Conservation (phyloP, 2,888 invertebrate species). For the Acanthosepion pharaonis region DNA sequence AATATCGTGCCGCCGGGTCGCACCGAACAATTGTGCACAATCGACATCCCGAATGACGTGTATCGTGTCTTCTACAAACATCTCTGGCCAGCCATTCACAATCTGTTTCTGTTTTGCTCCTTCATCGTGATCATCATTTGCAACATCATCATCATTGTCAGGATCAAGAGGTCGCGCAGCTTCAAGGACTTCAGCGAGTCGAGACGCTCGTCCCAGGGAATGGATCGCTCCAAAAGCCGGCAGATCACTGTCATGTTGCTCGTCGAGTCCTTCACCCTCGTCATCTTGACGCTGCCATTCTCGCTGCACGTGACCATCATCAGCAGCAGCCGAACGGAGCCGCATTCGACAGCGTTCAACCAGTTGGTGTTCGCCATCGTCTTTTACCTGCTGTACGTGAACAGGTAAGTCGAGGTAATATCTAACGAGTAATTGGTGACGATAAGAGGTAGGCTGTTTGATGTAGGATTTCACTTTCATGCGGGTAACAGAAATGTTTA, state of each 20-base stretch:
- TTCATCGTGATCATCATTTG: conserved; percentile 60
- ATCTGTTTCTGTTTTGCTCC: conserved; percentile 57
- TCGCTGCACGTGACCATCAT: conserved; percentile 57
- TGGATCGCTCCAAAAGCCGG: conserved; percentile 50
- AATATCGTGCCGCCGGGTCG: conserved; percentile 51
- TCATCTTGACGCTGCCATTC: conserved; percentile 63
- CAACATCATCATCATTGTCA: conserved; percentile 60
- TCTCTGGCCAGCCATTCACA: conserved; percentile 61
- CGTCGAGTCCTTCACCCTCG: conserved; percentile 60
- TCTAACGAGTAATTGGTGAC: too few species aligned
- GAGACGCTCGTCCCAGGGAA: not conserved
- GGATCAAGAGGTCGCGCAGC: conserved; percentile 53
- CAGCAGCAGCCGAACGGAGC: conserved; percentile 51
- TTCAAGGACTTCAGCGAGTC: conserved; percentile 39
- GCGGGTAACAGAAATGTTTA: too few species aligned
- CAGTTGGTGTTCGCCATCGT: conserved; percentile 60
- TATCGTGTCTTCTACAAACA: conserved; percentile 57
- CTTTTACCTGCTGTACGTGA: conserved; percentile 64
- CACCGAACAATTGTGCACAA: conserved; percentile 58
- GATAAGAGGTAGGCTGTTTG: too few species aligned
- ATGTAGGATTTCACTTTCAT: too few species aligned
- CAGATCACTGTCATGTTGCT: conserved; percentile 63
- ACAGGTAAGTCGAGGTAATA: conserved; percentile 56
- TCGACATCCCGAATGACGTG: conserved; percentile 50
- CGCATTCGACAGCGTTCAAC: conserved; percentile 53